Evolutionary conservation across 2,797 vertebrate genomes (phyloP), one percentile per base, ranked within the genome.

Genomic region (Diplodus sargus): DNA sequence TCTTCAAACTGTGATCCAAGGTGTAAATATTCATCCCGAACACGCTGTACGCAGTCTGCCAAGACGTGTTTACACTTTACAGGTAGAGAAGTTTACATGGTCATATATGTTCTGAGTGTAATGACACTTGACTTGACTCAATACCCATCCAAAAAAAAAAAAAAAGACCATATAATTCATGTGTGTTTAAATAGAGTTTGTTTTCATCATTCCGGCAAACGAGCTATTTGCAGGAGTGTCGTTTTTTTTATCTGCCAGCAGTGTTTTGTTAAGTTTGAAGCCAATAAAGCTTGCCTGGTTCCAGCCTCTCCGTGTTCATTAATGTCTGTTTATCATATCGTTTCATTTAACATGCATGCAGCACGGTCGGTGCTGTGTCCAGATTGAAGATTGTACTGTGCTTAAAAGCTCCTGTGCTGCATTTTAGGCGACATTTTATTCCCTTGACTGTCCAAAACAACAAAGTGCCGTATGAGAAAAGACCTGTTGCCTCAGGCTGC

Each of bases 221-320:
- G 56, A 74, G 69, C 63, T 52, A 2, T 58, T 45, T 69, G 67
- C 56, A 53, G 76, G 76, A 70, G 8, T 58, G 54, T 67, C 28
- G 54, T n/a, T 69, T 85, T 83, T 74, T 83, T 74, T 76, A 78
- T 78, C 83, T 84, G 79, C 72, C 75, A 77, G 85, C 82, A 52
- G 74, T 82, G 76, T 83, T 90, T 84, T 81, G 81, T 76, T 89
- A 74, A 78, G 72, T 84, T 85, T 62, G 17, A 85, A 85, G 74
- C 23, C 73, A 89, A 91, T 89, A 89, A 91, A 89, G 73, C 71
- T 87, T 90, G 82, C 81, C 85, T 88, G 83, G 82, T 73, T 84
- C 61, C 77, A 83, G 70, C 23, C 28, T 66, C 28, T 5, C 22
- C 0, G 68, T 28, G 42, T 60, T 22, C 45, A 0, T 69, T 68